Base-by-base conservation (phyloP, 1,140 invertebrate species). In the Bombyx mandarina region DNA sequence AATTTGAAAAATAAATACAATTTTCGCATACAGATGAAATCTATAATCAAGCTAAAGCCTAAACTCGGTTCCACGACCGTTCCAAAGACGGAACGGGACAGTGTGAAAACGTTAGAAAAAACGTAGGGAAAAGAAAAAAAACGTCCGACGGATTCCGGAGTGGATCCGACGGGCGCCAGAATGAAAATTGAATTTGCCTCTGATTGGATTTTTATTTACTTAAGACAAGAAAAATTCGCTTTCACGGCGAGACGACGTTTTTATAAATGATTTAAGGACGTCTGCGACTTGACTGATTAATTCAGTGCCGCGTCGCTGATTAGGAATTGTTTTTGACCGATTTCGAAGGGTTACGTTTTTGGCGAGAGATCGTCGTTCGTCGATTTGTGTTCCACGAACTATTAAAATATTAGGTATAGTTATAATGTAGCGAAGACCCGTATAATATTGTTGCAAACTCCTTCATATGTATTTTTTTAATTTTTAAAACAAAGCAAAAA, bases 201-300 rank as follows among this genome's bases (percentile, higher is more conserved):
- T 84, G 83, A 85, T 85, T 86, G 81, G 81, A 83, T 86, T 85
- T 86, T 85, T 86, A 85, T 86, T 86, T 86, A 86, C 81, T 86
- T 86, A 86, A 86, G 83, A 84, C 81, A 86, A 86, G 81, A 86
- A 86, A 82, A 86, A 86, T 84, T 82, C 71, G 62, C 63, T 53
- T 45, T 43, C 61, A 54, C 63, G 56, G 48, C 46, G 55, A 57
- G 65, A 61, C 67, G 75, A 71, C 75, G 73, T 78, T 72, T 70
- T 85, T 82, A 81, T 82, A 81, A 86, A 83, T 86, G 81, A 76
- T 78, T 81, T 74, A 35, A 71, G 66, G 62, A 58, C 61, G 59
- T 60, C 57, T 51, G 55, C 56, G 62, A 65, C 59, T 66, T 73
- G 62, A 52, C 69, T 81, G 79, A 82, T 82, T 82, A 82, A 82